These are phyloP conservation scores for Bostrychus sinensis DNA, from an alignment of 2,113 vertebrate species.

Conservation along the genomic window DNA sequence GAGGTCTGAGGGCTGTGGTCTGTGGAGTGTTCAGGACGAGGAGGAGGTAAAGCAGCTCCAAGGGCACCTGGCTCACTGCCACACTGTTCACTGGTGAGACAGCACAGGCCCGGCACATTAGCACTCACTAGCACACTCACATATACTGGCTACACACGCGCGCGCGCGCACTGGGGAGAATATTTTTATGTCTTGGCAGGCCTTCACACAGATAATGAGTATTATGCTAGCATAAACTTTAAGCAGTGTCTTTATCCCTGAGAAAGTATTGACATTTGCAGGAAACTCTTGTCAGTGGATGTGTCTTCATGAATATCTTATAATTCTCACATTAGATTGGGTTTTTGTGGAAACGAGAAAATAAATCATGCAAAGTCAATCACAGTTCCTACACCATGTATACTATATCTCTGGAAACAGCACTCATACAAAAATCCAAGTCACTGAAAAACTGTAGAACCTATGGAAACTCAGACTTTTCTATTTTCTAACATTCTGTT, in stretches of 20 bases:
- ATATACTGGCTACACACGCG: conserved; percentile 15
- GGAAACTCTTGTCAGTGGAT: not conserved
- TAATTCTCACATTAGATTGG: not conserved
- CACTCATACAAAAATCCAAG: too few species aligned
- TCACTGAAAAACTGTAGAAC: too few species aligned
- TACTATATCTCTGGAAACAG: too few species aligned
- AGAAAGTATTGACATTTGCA: conserved; percentile 43
- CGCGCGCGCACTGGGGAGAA: too few species aligned
- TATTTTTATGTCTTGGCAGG: conserved; percentile 27
- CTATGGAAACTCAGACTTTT: too few species aligned
- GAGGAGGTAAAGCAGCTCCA: conserved; percentile 46
- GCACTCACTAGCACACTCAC: conserved; percentile 17
- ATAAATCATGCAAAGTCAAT: too few species aligned
- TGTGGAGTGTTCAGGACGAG: conserved; percentile 46
- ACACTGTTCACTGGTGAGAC: conserved; percentile 44
- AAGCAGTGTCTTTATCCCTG: conserved; percentile 28
- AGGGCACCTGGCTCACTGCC: conserved; percentile 58
- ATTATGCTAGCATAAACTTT: conserved; percentile 46
- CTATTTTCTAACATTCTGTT: too few species aligned
- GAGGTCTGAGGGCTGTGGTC: conserved; percentile 46
- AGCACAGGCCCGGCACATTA: conserved; percentile 9
- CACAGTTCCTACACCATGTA: too few species aligned
- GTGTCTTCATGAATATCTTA: not conserved
- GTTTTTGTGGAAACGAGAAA: too few species aligned
- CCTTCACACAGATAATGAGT: conserved; percentile 49